Evolutionary conservation across 1,140 invertebrate genomes (phyloP).

Genomic region (Aphidius gifuensis): DNA sequence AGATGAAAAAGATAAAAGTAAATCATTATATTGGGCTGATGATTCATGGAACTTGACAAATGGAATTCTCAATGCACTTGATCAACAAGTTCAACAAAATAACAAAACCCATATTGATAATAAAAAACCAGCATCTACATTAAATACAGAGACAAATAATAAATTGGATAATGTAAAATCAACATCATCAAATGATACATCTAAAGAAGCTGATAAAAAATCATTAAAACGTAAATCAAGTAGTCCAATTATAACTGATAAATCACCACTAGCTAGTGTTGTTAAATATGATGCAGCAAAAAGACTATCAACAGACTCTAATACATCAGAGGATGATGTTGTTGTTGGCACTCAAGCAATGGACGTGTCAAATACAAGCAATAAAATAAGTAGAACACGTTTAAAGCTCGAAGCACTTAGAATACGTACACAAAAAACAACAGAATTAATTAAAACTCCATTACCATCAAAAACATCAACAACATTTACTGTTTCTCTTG

Average conservation of each 20-base stretch:
- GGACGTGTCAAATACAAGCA: conserved; percentile 10
- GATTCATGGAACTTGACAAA: conserved; percentile 41
- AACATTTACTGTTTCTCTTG: background rate
- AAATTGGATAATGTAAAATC: no score
- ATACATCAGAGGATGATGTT: conserved; percentile 42
- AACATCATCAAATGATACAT: conserved; percentile 4
- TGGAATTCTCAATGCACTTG: background rate
- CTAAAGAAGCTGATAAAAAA: conserved; percentile 17
- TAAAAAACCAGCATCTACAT: no score
- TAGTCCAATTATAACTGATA: conserved; percentile 12
- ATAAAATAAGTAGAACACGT: conserved; percentile 28
- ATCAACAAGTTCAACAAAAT: conserved; percentile 6
- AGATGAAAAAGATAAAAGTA: conserved; percentile 14
- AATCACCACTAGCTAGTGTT: conserved; percentile 33
- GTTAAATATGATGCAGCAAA: conserved; percentile 24
- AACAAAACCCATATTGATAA: background rate
- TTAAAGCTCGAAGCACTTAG: conserved; percentile 27
- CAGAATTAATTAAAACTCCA: conserved; percentile 1
- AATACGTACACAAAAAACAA: conserved; percentile 18
- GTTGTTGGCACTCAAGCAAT: conserved; percentile 28
- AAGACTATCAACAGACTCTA: conserved; percentile 31
- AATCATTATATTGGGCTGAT: conserved; percentile 36
- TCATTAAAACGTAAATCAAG: conserved; percentile 24
- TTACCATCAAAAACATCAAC: background rate
- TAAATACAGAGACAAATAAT: no score